Conservation (phyloP, 1,140 invertebrate genomes). For the Dendrolimus punctatus region DNA sequence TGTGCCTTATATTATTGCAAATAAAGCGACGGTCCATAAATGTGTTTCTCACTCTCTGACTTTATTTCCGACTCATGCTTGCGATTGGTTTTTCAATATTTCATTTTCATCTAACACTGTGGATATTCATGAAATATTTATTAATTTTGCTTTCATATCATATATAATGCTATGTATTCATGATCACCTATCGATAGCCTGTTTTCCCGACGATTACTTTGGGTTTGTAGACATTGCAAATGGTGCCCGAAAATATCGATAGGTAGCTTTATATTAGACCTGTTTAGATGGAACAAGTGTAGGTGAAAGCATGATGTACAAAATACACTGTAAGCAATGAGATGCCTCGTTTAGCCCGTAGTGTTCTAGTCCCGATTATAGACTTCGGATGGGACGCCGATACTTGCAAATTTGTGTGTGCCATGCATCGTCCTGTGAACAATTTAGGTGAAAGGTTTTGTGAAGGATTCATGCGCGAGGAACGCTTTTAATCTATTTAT, state of each 20-base stretch:
- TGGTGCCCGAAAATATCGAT: constrained; percentile 1
- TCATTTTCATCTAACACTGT: too few relatives aligned
- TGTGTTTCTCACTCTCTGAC: too few relatives aligned
- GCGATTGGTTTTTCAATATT: too few relatives aligned
- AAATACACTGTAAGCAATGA: constrained; percentile 37
- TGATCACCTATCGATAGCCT: too few relatives aligned
- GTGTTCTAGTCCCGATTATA: constrained; percentile 17
- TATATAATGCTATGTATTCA: too few relatives aligned
- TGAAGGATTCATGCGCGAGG: background rate
- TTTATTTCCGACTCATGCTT: too few relatives aligned
- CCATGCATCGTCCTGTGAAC: constrained; percentile 24
- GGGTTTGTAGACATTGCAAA: background rate
- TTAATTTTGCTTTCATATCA: too few relatives aligned
- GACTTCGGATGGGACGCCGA: constrained; percentile 6
- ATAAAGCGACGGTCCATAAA: too few relatives aligned
- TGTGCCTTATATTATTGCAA: too few relatives aligned
- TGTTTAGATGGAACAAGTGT: constrained; percentile 37
- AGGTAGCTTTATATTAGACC: constrained; percentile 24
- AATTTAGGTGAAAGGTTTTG: constrained; percentile 13
- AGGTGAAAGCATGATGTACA: constrained; percentile 50
- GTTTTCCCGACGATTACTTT: too few relatives aligned
- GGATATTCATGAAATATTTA: too few relatives aligned
- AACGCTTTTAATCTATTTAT: background rate
- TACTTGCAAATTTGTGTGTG: constrained; percentile 41
- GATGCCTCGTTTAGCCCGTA: constrained; percentile 38